A percentile compares a stretch with the other conserved stretches of the same genome.
Evolutionary conservation across 37 sponge, comb jelly and placozoan species (phyloP).

Genomic region (Halichondria panicea): DNA sequence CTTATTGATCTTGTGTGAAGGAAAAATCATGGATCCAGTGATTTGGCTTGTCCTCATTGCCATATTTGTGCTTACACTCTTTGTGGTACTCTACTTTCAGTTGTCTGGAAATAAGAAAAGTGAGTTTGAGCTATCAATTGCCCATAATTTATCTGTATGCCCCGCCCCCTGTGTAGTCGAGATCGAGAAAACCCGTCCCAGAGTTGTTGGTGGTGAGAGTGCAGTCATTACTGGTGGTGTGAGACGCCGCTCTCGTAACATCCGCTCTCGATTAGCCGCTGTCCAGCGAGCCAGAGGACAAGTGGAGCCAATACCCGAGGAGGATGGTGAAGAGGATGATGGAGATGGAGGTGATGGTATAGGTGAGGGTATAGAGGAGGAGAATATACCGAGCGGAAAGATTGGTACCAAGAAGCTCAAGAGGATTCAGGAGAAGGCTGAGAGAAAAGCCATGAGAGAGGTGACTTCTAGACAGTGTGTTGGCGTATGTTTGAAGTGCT

Average conservation of each 20-base stretch:
- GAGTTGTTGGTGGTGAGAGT: neutral
- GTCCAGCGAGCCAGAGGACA: constrained; percentile 17
- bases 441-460: constrained; percentile 90
- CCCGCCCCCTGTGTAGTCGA: neutral
- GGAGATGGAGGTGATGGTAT: neutral
- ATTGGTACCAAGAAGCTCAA: constrained; percentile 89
- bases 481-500: neutral
- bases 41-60: constrained; percentile 62
- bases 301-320: neutral
- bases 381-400: neutral
- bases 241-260: constrained; percentile 20
- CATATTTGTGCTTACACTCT: constrained; percentile 30
- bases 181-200: neutral
- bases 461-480: constrained; percentile 19
- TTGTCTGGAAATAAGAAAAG: neutral
- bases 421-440: constrained; percentile 83
- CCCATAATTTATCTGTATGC: neutral
- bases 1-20: no score
- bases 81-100: constrained; percentile 16
- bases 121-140: neutral
- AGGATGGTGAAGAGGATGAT: constrained; percentile 26
- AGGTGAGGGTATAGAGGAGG: constrained; percentile 12
- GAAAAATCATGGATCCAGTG: constrained; percentile 55
- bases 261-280: constrained; percentile 38
- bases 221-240: constrained; percentile 6